Percentiles rank a stretch among this genome's conserved stretches.
Evolutionary conservation across 2,797 vertebrate species (phyloP).

Genomic region (Acanthornis magna): DNA sequence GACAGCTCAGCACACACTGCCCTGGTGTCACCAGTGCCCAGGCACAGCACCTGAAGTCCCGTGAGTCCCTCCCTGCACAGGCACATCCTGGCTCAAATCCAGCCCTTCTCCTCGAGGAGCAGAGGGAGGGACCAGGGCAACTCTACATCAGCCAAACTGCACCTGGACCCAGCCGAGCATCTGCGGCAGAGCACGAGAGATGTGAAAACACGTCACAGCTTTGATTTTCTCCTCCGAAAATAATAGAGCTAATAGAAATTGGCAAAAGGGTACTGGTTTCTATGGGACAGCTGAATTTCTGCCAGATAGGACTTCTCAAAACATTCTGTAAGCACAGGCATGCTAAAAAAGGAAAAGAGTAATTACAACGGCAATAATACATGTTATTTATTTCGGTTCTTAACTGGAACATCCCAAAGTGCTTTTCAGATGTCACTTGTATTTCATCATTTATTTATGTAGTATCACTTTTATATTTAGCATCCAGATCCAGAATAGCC

Average conservation of each 20-base stretch:
- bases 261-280: conserved; percentile 1
- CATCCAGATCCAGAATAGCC: neutral
- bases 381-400: conserved; percentile 32
- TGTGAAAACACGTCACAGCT: neutral
- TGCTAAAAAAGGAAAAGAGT: conserved; percentile 9
- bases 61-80: rapidly evolving
- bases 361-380: neutral
- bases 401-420: conserved; percentile 22
- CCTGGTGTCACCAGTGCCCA: neutral
- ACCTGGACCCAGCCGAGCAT: neutral
- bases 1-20: neutral
- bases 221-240: neutral
- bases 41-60: neutral
- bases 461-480: conserved; percentile 49
- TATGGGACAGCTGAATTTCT: neutral
- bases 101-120: neutral
- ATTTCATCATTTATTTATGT: conserved; percentile 57
- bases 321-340: neutral
- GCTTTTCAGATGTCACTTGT: conserved; percentile 33
- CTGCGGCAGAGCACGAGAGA: neutral
- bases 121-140: neutral
- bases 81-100: neutral
- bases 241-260: neutral
- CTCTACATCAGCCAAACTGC: neutral
- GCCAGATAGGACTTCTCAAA: neutral